phyloP scores from a whole-genome alignment of 2,888 invertebrate genomes.

The Agonum fuliginosum region DNA sequence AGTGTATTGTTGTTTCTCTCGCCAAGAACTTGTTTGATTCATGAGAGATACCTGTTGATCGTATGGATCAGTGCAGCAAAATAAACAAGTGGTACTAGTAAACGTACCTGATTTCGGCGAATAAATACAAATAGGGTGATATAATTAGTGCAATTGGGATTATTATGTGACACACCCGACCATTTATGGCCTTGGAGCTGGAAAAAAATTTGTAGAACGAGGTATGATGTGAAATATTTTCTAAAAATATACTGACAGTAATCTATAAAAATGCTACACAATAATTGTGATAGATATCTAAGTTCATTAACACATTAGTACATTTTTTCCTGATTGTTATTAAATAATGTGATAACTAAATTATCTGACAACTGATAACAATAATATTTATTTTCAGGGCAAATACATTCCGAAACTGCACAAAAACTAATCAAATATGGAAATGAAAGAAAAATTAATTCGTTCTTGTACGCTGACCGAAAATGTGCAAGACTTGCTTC shows the following conservation, averaged over 20 bases:
- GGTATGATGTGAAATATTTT: conserved; percentile 14
- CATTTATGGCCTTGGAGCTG: conserved; percentile 15
- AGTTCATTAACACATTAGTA: too few species aligned
- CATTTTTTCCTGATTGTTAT: too few species aligned
- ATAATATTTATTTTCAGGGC: background rate
- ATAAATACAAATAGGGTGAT: background rate
- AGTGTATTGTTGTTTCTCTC: conserved; percentile 39
- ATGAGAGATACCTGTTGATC: conserved; percentile 37
- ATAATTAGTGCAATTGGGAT: background rate
- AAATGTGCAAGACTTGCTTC: conserved; percentile 68
- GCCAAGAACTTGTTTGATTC: conserved; percentile 26
- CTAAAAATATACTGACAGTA: too few species aligned
- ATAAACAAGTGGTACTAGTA: background rate
- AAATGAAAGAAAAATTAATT: conserved; percentile 46
- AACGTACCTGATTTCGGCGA: background rate
- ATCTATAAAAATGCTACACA: too few species aligned
- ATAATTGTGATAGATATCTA: too few species aligned
- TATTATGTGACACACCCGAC: conserved; percentile 31
- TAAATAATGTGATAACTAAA: too few species aligned
- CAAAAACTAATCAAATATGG: conserved; percentile 30
- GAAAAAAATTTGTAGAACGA: background rate
- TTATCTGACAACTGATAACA: too few species aligned
- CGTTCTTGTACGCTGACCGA: conserved; percentile 27
- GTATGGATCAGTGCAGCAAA: conserved; percentile 1
- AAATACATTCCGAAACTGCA: background rate